A percentile compares a stretch with the other conserved stretches of the same genome.
Evolutionary conservation across 2,113 vertebrate genomes (phyloP).

Genomic region (Coreoperca whiteheadi): DNA sequence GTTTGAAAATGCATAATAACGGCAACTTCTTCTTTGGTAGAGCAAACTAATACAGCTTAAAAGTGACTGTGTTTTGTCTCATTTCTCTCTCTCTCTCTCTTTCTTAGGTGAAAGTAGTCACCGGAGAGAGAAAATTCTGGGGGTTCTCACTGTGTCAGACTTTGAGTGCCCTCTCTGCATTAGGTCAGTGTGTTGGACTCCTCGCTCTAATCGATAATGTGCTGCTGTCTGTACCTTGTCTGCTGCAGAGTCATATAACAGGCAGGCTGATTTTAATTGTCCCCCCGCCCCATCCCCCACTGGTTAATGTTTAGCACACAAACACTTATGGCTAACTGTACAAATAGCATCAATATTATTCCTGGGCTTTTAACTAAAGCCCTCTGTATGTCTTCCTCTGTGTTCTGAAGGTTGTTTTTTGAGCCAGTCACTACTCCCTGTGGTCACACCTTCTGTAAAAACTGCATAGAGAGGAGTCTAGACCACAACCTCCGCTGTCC

Average conservation of each 20-base stretch:
- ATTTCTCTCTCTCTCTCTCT: slow-evolving; percentile 3
- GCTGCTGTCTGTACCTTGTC: slow-evolving; percentile 3
- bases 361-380: neutral
- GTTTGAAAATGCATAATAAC: slow-evolving; percentile 27
- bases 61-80: neutral
- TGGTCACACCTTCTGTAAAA: slow-evolving; percentile 94
- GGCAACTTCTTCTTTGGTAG: neutral
- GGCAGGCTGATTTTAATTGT: neutral
- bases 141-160: slow-evolving; percentile 86
- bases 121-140: slow-evolving; percentile 59
- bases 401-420: slow-evolving; percentile 85
- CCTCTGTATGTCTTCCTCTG: neutral
- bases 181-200: slow-evolving; percentile 80
- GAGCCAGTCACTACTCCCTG: slow-evolving; percentile 93
- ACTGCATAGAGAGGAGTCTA: slow-evolving; percentile 91
- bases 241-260: slow-evolving; percentile 7
- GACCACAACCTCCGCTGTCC: slow-evolving; percentile 93
- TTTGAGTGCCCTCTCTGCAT: slow-evolving; percentile 94
- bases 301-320: slow-evolving; percentile 26
- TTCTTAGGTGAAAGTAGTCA: slow-evolving; percentile 58
- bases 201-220: slow-evolving; percentile 38
- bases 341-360: neutral
- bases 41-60: neutral
- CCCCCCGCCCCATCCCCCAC: neutral
- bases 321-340: neutral